These are phyloP conservation scores for Ylistrum balloti DNA, from an alignment of 1,140 invertebrate genomes.

Conservation along the genomic window DNA sequence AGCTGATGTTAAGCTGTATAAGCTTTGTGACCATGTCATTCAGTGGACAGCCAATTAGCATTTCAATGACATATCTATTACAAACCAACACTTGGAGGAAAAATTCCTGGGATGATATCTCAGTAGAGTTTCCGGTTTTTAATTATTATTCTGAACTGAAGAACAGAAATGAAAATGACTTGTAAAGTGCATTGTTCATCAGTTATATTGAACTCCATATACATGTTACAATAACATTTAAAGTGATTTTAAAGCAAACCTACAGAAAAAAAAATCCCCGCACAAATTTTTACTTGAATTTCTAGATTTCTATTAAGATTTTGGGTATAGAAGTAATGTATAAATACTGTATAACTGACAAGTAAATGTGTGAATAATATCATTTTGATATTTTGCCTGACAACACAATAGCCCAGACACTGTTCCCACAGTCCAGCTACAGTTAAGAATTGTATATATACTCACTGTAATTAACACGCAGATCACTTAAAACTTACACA, in stretches of 20 bases:
- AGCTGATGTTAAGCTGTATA: neutral
- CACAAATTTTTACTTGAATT: constrained; percentile 21
- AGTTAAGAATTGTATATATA: neutral
- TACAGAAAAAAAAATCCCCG: neutral
- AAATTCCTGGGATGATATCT: neutral
- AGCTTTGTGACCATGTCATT: neutral
- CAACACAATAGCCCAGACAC: neutral
- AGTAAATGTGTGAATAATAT: neutral
- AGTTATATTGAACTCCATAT: neutral
- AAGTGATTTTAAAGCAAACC: neutral
- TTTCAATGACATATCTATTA: neutral
- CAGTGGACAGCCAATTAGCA: neutral
- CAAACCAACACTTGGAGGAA: neutral
- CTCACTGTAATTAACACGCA: neutral
- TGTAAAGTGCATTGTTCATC: neutral
- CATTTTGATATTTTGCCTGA: neutral
- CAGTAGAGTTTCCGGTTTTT: neutral
- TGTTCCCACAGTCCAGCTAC: neutral
- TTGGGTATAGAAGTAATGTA: neutral
- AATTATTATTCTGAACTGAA: neutral
- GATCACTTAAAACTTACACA: neutral
- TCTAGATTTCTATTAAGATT: constrained; percentile 16
- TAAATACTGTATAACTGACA: neutral
- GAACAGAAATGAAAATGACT: constrained; percentile 22
- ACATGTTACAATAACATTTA: neutral